Percentiles rank a stretch among this genome's conserved stretches.
Evolutionary conservation across 1,140 invertebrate genomes (phyloP).

Genomic region (Dreissena rostriformis): DNA sequence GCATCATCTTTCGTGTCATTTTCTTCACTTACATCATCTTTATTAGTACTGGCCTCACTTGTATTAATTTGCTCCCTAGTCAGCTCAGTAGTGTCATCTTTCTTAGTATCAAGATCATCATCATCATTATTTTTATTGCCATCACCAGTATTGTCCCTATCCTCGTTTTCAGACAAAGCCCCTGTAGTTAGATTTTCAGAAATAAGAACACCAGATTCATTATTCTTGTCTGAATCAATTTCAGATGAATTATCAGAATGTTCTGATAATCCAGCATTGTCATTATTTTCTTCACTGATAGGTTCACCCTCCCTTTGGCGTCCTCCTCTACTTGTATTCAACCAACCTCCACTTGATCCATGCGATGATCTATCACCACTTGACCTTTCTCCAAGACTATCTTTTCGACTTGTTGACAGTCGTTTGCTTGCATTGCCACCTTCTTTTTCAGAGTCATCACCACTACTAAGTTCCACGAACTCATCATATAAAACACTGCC

Average conservation of each 20-base stretch:
- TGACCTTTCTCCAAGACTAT: not conserved
- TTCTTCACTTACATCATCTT: not conserved
- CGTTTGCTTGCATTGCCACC: not conserved
- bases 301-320: not conserved
- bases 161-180: no score
- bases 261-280: not conserved
- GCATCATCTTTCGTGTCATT: not conserved
- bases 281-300: not conserved
- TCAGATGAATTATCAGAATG: not conserved
- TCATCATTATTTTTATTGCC: no score
- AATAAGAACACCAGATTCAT: not conserved
- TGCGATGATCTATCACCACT: not conserved
- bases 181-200: no score
- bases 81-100: no score
- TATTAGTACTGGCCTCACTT: not conserved
- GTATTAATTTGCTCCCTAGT: not conserved
- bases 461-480: slow-evolving; percentile 48
- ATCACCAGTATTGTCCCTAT: no score
- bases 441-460: not conserved
- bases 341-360: slow-evolving; percentile 3
- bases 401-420: not conserved
- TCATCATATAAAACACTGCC: slow-evolving; percentile 40
- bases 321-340: slow-evolving; percentile 6
- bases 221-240: not conserved
- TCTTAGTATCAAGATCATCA: no score